Percentiles rank a stretch among this genome's conserved stretches.
These are phyloP conservation scores for Trichonephila clavipes DNA, from an alignment of 1,140 invertebrate genomes.

Conservation along the genomic window DNA sequence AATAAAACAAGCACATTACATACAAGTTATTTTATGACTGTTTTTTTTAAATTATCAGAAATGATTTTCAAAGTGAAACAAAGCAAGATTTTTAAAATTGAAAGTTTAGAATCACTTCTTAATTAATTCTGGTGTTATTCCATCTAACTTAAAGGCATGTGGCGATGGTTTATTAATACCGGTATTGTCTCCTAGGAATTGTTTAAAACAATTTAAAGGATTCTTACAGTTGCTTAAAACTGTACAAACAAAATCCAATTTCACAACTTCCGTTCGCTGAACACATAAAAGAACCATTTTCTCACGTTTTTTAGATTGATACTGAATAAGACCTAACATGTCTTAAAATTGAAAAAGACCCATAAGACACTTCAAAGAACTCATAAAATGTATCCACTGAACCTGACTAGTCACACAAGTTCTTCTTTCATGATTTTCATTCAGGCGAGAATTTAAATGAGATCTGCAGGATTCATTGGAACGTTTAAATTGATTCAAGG, in stretches of 20 bases:
- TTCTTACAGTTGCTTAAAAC: neutral
- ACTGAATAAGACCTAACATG: neutral
- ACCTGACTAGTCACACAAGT: neutral
- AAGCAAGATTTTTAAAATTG: too few species aligned
- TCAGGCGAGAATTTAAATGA: conserved; percentile 45
- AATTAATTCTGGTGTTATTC: too few species aligned
- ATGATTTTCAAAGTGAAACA: too few species aligned
- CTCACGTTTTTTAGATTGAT: neutral
- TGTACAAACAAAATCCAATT: neutral
- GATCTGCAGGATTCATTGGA: conserved; percentile 8
- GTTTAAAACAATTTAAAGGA: too few species aligned
- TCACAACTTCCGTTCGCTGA: neutral
- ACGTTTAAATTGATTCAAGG: conserved; percentile 42
- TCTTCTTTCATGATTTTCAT: neutral
- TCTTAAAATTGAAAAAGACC: neutral
- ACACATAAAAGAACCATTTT: neutral
- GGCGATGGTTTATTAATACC: too few species aligned
- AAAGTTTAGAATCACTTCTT: too few species aligned
- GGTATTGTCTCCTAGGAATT: too few species aligned
- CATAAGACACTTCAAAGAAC: conserved; percentile 31
- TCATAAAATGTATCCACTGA: conserved; percentile 31
- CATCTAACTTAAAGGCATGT: too few species aligned
- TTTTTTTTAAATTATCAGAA: too few species aligned
- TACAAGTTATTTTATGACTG: too few species aligned
- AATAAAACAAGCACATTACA: too few species aligned